Conservation (phyloP, 2,113 vertebrate genomes). For the Hippocampus comes region DNA sequence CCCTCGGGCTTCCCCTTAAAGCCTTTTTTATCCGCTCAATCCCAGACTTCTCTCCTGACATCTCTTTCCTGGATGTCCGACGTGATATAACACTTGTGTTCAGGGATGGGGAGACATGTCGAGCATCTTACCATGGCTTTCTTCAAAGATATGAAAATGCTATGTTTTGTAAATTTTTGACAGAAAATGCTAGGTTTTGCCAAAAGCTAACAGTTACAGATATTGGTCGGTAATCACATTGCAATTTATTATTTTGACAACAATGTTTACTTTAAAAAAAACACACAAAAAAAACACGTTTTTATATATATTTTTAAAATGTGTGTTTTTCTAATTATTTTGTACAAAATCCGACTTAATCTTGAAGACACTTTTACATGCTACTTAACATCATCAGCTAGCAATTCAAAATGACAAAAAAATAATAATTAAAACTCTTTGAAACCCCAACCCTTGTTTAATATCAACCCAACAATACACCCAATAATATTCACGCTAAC, state of each 20-base stretch:
- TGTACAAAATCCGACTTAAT: too few species aligned
- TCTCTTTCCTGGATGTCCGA: slow-evolving; percentile 28
- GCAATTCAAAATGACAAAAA: too few species aligned
- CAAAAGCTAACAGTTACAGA: neutral
- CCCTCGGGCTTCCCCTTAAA: slow-evolving; percentile 55
- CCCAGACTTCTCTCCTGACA: slow-evolving; percentile 40
- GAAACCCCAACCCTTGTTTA: too few species aligned
- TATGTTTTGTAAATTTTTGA: neutral
- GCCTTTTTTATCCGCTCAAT: slow-evolving; percentile 54
- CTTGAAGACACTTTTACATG: too few species aligned
- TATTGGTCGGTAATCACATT: neutral
- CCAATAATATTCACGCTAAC: too few species aligned
- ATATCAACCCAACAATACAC: too few species aligned
- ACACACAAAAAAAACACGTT: neutral
- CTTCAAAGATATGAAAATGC: neutral
- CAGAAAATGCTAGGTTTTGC: neutral
- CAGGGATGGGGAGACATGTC: neutral
- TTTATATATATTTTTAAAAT: too few species aligned
- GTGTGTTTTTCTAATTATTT: too few species aligned
- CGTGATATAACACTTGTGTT: slow-evolving; percentile 26
- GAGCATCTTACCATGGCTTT: neutral
- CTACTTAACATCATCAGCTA: too few species aligned
- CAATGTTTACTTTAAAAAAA: neutral
- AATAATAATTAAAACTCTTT: too few species aligned
- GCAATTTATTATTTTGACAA: neutral